Evolutionary conservation across 2,113 vertebrate species (phyloP), one percentile per base, ranked within the genome.

Genomic region (Procapra przewalskii): DNA sequence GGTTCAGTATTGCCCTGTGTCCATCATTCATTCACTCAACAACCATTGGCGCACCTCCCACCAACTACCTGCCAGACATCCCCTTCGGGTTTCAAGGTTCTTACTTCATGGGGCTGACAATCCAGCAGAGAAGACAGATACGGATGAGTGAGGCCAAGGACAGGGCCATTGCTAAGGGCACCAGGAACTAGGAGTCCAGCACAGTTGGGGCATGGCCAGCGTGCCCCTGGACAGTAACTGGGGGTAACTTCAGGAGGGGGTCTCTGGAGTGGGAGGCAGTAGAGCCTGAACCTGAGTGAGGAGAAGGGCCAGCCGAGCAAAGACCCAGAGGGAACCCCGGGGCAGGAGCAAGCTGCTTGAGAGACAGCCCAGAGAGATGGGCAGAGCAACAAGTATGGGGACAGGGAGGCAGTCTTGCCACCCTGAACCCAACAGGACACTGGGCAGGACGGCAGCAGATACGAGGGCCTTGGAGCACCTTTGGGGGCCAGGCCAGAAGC

Each of bases 201-300:
- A 5, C 0, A 15, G 6, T 7, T 21, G 27, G 33, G 80, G 54
- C 36, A 4, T 43, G 71, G 40, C 23, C 40, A 77, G 71, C 6
- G 0, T 15, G 25, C 23, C 5, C 7, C 52, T 3, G 27, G 13
- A 60, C 33, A 2, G 40, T 5, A 52, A 31, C 31, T 8, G 4
- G 16, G 31, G 59, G 29, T 27, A 40, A 19, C 67, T 33, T 83
- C 45, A 43, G 15, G 75, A 50, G 33, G 75, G 21, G 75, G 45
- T 59, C 10, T 19, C 10, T 5, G 27, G 62, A 80, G 25, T 29
- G 43, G 67, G 11, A 75, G 33, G 45, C 11, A 0, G 17, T 1
- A 27, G 33, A 40, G 15, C 48, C 40, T 9, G 25, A 48, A 59
- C n/a, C 88, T 21, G 23, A 48, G 0, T 16, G 7, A 79, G 77